Base-by-base conservation (phyloP, 2,888 invertebrate genomes). In the Acleris emargana region DNA sequence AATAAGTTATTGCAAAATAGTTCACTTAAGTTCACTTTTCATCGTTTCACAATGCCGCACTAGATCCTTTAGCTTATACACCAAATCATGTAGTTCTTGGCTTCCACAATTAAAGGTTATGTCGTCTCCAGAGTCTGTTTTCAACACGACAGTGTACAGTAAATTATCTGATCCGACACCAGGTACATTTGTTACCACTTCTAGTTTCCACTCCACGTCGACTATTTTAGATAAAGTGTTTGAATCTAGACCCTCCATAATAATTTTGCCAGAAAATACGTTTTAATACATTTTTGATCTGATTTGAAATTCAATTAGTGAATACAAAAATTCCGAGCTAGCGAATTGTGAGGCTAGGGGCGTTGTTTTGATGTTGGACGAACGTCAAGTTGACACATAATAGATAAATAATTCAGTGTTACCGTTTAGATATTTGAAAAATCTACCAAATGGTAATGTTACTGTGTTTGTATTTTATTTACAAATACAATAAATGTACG, bases 31-130 rank as follows among this genome's bases (percentile, higher is more conserved):
- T 70, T 89, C 85, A 69, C 67, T 83, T 79, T 87, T 91, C 43
- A 94, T 80, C 76, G 89, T 93, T 72, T 94, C 94, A 76, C 94
- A 93, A 76, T 95, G 95, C 71, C 94, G 84, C 58, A 94, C 90
- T 57, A 94, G 91, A 77, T 95, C 95, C 79, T 95, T 95, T 22
- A 95, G 81, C 83, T 95, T 95, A 74, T 94, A 94, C 67, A 95
- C 94, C 63, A 95, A 86, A 83, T 95, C 95, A 76, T 95, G 95
- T 54, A 95, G 77, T 75, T 95, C 94, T 70, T 94, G 94, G 45
- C 91, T 92, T 50, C 93, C 94, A 77, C 95, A 95, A 4, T 93
- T 93, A 73, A 95, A 95, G 69, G 88, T 88, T 17, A 95, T 77
- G 73, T 93, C 88, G 43, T 93, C 88, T 5, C 88, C 88, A 1